Conservation (phyloP, 2,888 invertebrate genomes). For the Crematogaster levior region DNA sequence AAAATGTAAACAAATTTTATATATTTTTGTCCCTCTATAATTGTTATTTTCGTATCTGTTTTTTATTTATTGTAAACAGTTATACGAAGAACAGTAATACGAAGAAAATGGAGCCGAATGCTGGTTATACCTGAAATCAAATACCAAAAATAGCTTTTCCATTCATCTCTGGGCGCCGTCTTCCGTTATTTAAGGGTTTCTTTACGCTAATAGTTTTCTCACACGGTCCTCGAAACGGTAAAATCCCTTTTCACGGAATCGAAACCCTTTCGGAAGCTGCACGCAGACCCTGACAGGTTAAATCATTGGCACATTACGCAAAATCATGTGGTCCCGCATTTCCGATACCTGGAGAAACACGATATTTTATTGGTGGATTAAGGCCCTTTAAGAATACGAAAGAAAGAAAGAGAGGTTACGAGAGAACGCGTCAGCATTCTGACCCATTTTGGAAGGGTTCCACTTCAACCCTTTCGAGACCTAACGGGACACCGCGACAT, state of each 20-base stretch:
- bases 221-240: slow-evolving; percentile 76
- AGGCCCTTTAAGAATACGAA: slow-evolving; percentile 80
- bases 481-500: slow-evolving; percentile 80
- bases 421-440: slow-evolving; percentile 69
- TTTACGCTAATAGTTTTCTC: slow-evolving; percentile 82
- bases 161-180: slow-evolving; percentile 75
- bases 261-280: slow-evolving; percentile 61
- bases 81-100: slow-evolving; percentile 15
- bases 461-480: slow-evolving; percentile 82
- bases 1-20: background rate
- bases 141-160: slow-evolving; percentile 77
- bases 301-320: slow-evolving; percentile 55
- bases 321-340: slow-evolving; percentile 42
- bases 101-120: slow-evolving; percentile 43
- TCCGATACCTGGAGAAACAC: slow-evolving; percentile 73
- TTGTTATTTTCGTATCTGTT: background rate
- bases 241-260: slow-evolving; percentile 75
- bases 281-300: slow-evolving; percentile 37
- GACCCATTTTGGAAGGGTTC: slow-evolving; percentile 80
- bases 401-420: slow-evolving; percentile 42
- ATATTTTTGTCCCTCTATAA: background rate
- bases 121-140: slow-evolving; percentile 79
- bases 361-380: slow-evolving; percentile 79
- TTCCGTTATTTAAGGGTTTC: slow-evolving; percentile 82
- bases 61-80: background rate